Conservation (phyloP, 2,113 vertebrate species). For the Megalops atlanticus region DNA sequence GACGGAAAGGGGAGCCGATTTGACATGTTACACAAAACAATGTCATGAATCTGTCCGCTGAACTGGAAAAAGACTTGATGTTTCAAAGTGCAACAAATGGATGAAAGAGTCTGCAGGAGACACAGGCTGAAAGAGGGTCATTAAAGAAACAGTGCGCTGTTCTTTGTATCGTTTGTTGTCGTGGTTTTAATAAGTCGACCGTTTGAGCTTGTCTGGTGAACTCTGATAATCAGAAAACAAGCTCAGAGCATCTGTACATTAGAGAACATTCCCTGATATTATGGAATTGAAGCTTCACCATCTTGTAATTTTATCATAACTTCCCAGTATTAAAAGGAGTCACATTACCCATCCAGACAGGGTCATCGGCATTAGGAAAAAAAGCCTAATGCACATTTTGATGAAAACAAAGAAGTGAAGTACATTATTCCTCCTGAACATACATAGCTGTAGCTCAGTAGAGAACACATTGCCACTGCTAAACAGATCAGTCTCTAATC, state of each 20-base stretch:
- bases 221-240: background rate
- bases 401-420: too few relatives aligned
- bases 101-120: slow-evolving; percentile 3
- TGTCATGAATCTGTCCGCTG: slow-evolving; percentile 44
- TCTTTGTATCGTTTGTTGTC: background rate
- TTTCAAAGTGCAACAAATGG: slow-evolving; percentile 40
- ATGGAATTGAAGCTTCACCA: background rate
- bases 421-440: too few relatives aligned
- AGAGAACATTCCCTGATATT: background rate
- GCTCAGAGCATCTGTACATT: background rate
- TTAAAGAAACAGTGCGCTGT: slow-evolving; percentile 9
- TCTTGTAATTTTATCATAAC: background rate
- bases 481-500: too few relatives aligned
- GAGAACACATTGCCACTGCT: too few relatives aligned
- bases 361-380: too few relatives aligned
- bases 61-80: slow-evolving; percentile 47
- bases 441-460: too few relatives aligned
- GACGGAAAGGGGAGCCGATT: slow-evolving; percentile 32
- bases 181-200: background rate
- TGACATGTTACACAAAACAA: slow-evolving; percentile 53
- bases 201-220: background rate
- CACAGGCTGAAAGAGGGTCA: background rate
- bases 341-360: too few relatives aligned
- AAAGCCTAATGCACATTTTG: too few relatives aligned
- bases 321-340: too few relatives aligned